Percentiles rank a stretch among this genome's conserved stretches.
Conservation (phyloP, 1,140 invertebrate genomes). For the Nephila pilipes region DNA sequence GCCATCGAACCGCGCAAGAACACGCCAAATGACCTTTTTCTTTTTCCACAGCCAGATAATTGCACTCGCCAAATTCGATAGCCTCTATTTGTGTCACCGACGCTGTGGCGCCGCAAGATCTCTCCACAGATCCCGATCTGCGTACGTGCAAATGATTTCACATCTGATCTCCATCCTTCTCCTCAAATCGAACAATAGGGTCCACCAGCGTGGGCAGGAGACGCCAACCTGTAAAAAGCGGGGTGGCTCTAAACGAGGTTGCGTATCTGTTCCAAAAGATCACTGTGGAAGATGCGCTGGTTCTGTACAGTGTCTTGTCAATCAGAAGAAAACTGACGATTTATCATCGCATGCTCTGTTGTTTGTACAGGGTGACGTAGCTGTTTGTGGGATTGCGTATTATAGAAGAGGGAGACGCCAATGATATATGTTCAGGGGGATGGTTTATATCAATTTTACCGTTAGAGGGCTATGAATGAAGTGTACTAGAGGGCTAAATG, state of each 20-base stretch:
- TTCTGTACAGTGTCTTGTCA: neutral
- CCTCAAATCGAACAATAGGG: neutral
- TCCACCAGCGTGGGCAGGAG: neutral
- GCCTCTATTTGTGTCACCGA: conserved; percentile 30
- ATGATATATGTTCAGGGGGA: neutral
- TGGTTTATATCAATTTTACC: neutral
- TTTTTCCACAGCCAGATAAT: neutral
- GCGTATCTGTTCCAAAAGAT: neutral
- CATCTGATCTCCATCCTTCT: neutral
- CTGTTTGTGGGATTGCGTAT: neutral
- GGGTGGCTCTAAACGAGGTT: neutral
- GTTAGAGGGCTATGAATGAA: neutral
- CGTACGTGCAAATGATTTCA: neutral
- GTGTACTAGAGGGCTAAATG: neutral
- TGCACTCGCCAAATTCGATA: conserved; percentile 32
- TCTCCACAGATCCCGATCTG: too few species aligned
- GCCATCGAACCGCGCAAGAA: neutral
- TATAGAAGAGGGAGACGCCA: neutral
- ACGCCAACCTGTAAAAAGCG: neutral
- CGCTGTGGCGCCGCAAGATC: neutral
- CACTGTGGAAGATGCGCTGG: neutral
- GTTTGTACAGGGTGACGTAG: too few species aligned
- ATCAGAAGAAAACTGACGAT: neutral
- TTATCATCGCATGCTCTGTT: neutral
- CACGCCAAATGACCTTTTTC: conserved; percentile 29